Evolutionary conservation across 1,140 invertebrate species (phyloP).

Genomic region (Saccostrea cuccullata): DNA sequence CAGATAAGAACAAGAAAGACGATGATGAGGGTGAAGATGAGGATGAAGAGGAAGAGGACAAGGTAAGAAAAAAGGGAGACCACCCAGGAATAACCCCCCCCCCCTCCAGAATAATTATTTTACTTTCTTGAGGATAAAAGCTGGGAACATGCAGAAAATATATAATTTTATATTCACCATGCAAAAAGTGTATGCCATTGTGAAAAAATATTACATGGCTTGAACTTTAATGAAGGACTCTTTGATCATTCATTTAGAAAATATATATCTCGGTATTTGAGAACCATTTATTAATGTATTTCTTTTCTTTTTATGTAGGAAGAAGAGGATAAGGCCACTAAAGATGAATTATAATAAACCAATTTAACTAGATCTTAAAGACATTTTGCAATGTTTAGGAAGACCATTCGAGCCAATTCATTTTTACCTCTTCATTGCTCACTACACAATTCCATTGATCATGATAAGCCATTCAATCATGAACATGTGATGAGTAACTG

Average conservation of each 20-base stretch:
- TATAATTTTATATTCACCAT: no score
- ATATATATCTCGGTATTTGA: not conserved
- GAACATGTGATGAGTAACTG: not conserved
- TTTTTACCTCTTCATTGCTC: constrained; percentile 12
- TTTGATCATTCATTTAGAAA: no score
- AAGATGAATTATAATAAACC: constrained; percentile 25
- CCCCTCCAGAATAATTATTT: no score
- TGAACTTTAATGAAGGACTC: no score
- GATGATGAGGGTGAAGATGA: constrained; percentile 38
- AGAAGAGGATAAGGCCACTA: not conserved
- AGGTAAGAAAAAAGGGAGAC: constrained; percentile 25
- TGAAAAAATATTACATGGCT: no score
- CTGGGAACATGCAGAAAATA: no score
- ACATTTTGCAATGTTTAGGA: not conserved
- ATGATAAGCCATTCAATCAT: constrained; percentile 6
- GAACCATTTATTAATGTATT: not conserved
- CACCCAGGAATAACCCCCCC: no score
- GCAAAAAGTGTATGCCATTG: no score
- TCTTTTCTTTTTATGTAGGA: not conserved
- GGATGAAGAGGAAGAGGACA: constrained; percentile 45
- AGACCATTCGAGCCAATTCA: not conserved
- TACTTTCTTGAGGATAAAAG: no score
- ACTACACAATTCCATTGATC: constrained; percentile 29
- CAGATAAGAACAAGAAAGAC: constrained; percentile 16
- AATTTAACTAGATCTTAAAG: not conserved